Evolutionary conservation across 2,888 invertebrate species (phyloP), one percentile per base, ranked within the genome.

Genomic region (Metacarcinus magister): DNA sequence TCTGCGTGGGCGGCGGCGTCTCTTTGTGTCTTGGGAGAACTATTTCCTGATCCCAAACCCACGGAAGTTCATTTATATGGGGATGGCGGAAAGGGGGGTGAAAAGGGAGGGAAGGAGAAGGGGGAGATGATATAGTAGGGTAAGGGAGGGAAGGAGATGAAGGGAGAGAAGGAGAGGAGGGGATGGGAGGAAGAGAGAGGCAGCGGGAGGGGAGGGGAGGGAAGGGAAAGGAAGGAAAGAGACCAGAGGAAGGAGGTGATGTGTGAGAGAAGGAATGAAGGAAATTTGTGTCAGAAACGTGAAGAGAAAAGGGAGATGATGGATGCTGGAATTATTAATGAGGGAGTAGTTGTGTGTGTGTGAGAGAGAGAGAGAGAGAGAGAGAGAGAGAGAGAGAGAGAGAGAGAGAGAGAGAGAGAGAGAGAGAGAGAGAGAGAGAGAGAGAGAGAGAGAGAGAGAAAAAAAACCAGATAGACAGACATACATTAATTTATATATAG

Each of bases 1-100:
- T 4, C 67, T n/a, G n/a, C 7, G 67, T 8, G 67, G n/a, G 67
- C 67, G n/a, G 67, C 67, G n/a, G 67, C 67, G 67, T 23, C 7
- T 67, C 67, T 67, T 67, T 67, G 67, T 67, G 67, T 67, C 67
- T 39, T 67, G n/a, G 67, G n/a, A 67, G 67, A 67, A 67, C 67
- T 67, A 67, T 67, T 67, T 67, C 67, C 67, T 67, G 67, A 23
- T 67, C 67, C 23, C 67, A 67, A 67, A 67, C 67, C 67, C 67
- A 23, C 67, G 67, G 67, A 67, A 67, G 67, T 67, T 67, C 67
- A 67, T 67, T 67, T n/a, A 67, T 67, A 67, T 23, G 23, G n/a
- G 67, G 67, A 67, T n/a, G 54, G 67, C 23, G n/a, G 67, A 23
- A 67, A n/a, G 3, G 67, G 23, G n/a, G 67, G 67, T n/a, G 67